A percentile compares a stretch with the other conserved stretches of the same genome.
Evolutionary conservation across 1,140 invertebrate species (phyloP).

Genomic region (Anoplolepis gracilipes): DNA sequence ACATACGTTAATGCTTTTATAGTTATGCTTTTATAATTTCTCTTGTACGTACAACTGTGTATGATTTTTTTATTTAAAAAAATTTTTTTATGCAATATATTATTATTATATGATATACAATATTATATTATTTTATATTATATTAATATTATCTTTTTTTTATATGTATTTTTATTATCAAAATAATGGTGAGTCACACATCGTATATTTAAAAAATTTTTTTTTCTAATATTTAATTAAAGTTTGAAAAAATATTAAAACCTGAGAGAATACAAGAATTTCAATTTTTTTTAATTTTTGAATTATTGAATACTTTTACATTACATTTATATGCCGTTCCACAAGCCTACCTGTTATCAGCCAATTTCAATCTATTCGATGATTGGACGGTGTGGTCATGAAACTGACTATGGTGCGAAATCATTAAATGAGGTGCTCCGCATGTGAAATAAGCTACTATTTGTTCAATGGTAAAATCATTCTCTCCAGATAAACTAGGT

Average conservation of each 20-base stretch:
- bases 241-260: background rate
- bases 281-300: background rate
- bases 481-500: slow-evolving; percentile 23
- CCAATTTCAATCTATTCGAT: slow-evolving; percentile 50
- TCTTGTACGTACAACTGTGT: too few species aligned
- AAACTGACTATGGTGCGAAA: slow-evolving; percentile 51
- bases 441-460: slow-evolving; percentile 45
- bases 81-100: too few species aligned
- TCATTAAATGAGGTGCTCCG: slow-evolving; percentile 11
- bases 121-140: too few species aligned
- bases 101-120: too few species aligned
- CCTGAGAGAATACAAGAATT: background rate
- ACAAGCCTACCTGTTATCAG: background rate
- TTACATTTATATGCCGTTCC: background rate
- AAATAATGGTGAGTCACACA: background rate
- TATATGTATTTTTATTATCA: too few species aligned
- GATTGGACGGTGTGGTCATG: slow-evolving; percentile 51
- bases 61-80: too few species aligned
- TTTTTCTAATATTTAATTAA: background rate
- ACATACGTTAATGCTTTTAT: too few species aligned
- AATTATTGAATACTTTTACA: background rate
- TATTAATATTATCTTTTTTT: too few species aligned
- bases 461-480: slow-evolving; percentile 41
- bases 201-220: background rate
- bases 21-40: slow-evolving; percentile 12